phyloP scores from a whole-genome alignment of 2,888 invertebrate genomes.

The Stenodera caucasica region DNA sequence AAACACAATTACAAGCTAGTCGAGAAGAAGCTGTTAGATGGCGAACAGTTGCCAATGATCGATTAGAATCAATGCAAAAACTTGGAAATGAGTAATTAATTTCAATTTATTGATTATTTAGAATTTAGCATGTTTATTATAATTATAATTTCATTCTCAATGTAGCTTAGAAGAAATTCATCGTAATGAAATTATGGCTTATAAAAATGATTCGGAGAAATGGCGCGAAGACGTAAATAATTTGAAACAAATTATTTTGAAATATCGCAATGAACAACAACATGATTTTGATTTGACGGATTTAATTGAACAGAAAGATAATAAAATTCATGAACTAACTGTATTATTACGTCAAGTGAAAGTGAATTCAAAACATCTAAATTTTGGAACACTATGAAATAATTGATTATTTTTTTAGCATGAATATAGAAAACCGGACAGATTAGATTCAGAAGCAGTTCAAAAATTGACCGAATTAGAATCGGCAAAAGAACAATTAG shows the following conservation, averaged over 20 bases:
- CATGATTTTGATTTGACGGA: constrained; percentile 51
- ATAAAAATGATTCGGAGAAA: constrained; percentile 66
- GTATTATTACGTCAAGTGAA: constrained; percentile 52
- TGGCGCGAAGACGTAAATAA: constrained; percentile 61
- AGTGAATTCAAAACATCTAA: too few relatives aligned
- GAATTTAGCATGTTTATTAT: too few relatives aligned
- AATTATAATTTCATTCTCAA: too few relatives aligned
- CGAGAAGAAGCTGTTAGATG: constrained; percentile 64
- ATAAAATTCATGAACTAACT: constrained; percentile 56
- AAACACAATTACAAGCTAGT: constrained; percentile 59
- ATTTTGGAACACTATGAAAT: too few relatives aligned
- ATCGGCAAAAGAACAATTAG: constrained; percentile 42
- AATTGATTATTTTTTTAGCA: constrained; percentile 23
- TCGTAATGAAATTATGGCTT: constrained; percentile 64
- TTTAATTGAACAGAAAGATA: constrained; percentile 53
- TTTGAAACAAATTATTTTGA: constrained; percentile 53
- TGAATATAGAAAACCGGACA: constrained; percentile 34
- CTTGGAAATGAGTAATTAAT: constrained; percentile 47
- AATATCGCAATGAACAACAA: constrained; percentile 51
- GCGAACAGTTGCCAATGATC: constrained; percentile 68
- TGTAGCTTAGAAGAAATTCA: constrained; percentile 64
- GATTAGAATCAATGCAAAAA: constrained; percentile 66
- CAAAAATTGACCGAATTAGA: constrained; percentile 45
- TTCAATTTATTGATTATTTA: constrained; percentile 14
- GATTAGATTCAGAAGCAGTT: constrained; percentile 27